phyloP scores from a whole-genome alignment of 2,797 vertebrate species.

The Ptychadena robeensis region DNA sequence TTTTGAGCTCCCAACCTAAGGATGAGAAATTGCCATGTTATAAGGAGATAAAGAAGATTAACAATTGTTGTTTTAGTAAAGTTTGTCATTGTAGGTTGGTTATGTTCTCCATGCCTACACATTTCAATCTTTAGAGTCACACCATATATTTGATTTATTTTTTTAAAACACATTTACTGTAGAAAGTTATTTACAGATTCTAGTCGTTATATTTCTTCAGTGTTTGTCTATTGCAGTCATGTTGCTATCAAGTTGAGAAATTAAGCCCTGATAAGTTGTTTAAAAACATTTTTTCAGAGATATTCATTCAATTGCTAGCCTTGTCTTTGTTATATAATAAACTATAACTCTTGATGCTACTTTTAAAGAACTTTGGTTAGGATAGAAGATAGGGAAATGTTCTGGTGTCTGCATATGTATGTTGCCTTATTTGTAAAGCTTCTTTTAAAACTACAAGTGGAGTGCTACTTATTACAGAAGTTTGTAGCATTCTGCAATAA shows the following conservation, averaged over 20 bases:
- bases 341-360: neutral
- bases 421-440: neutral
- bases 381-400: neutral
- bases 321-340: slow-evolving; percentile 1
- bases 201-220: neutral
- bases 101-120: neutral
- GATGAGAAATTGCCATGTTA: neutral
- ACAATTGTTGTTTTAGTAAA: neutral
- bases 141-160: neutral
- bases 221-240: neutral
- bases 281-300: neutral
- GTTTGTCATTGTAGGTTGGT: neutral
- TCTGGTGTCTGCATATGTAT: neutral
- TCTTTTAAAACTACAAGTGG: neutral
- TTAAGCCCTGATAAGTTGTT: neutral
- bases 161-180: neutral
- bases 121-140: neutral
- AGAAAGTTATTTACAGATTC: neutral
- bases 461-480: too few species aligned
- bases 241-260: neutral
- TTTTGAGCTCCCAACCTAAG: slow-evolving; percentile 2
- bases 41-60: too few species aligned
- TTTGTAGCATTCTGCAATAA: too few species aligned
- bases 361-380: neutral
- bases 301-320: slow-evolving; percentile 2